Conservation (phyloP, 2,113 vertebrate species). For the Bothrops jararaca region DNA sequence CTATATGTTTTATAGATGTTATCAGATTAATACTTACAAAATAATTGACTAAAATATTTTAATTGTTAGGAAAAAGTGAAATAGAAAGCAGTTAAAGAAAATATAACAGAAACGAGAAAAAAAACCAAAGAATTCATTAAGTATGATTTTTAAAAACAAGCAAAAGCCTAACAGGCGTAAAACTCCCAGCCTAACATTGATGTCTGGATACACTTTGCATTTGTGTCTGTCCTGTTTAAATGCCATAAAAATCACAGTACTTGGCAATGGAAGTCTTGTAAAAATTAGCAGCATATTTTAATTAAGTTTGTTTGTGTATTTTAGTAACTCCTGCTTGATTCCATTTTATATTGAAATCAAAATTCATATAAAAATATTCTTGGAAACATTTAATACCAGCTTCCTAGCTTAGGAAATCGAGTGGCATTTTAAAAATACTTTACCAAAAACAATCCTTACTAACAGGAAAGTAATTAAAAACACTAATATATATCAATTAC, state of each 20-base stretch:
- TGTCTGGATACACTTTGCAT: neutral
- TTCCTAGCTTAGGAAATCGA: neutral
- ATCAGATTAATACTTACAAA: neutral
- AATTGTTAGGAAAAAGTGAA: neutral
- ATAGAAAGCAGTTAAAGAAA: neutral
- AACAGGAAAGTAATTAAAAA: neutral
- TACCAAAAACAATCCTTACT: neutral
- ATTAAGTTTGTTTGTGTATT: conserved; percentile 23
- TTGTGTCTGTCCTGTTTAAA: neutral
- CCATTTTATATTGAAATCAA: neutral
- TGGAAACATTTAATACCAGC: neutral
- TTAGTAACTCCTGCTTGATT: neutral
- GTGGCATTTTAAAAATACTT: neutral
- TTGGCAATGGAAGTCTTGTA: neutral
- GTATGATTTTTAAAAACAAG: neutral
- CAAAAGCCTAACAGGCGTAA: neutral
- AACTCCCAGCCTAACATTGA: neutral
- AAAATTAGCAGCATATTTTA: conserved; percentile 9
- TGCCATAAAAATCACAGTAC: neutral
- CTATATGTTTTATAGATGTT: neutral
- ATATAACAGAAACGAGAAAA: neutral
- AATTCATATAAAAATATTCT: neutral
- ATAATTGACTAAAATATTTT: neutral
- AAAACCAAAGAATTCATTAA: neutral
- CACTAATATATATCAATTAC: neutral